Evolutionary conservation across 2,113 vertebrate genomes (phyloP), one percentile per base, ranked within the genome.

Genomic region (Dendrocopos noguchii): DNA sequence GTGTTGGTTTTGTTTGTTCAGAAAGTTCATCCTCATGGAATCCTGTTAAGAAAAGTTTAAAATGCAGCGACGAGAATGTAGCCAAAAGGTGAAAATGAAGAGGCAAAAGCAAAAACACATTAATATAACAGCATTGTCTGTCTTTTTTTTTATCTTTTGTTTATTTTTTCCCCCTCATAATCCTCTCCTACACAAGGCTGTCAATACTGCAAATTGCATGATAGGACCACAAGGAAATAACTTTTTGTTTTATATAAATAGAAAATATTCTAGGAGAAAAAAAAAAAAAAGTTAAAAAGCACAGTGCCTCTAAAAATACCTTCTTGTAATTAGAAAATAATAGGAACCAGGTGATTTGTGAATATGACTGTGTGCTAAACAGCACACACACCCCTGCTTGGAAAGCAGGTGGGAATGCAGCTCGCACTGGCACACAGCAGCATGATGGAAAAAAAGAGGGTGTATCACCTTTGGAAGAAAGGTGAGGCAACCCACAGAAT

Each of bases 381-480:
- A 71, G 46, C 42, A 63, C 53, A 17, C 55, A 24, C 8, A 2
- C 8, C 67, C 29, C 42, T 59, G 16, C 15, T 9, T 14, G 72
- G 29, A 60, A 59, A 59, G 65, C 7, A 21, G 60, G 33, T 29
- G 21, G 60, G 66, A 52, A 28, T 0, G 0, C 42, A 57, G 50
- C 47, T 18, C 1, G 1, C 2, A 3, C 15, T 0, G 1, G n/a
- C 31, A 27, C 33, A 17, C 24, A 24, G 9, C 0, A 1, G 29
- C n/a, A 19, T n/a, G n/a, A n/a, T n/a, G n/a, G n/a, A n/a, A n/a
- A n/a, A n/a, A n/a, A n/a, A n/a, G n/a, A n/a, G n/a, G n/a, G n/a
- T n/a, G n/a, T n/a, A n/a, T n/a, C n/a, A n/a, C n/a, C n/a, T n/a
- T n/a, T n/a, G n/a, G n/a, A n/a, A n/a, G n/a, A n/a, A n/a, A n/a